Evolutionary conservation across 2,888 invertebrate genomes (phyloP).

Genomic region (Galeruca laticollis): DNA sequence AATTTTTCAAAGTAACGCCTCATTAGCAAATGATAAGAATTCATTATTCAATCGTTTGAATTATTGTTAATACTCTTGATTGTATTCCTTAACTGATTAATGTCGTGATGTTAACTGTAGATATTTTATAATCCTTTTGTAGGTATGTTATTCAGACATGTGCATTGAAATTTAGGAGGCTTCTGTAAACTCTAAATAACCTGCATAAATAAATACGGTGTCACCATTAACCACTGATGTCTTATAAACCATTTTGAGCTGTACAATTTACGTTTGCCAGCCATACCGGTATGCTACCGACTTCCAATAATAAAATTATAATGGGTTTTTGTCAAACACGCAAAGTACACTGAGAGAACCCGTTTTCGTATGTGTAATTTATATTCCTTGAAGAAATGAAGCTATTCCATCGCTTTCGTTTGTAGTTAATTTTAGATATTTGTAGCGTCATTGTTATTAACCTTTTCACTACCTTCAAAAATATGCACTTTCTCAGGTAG

Average conservation of each 20-base stretch:
- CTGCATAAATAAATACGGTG: background rate
- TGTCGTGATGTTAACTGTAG: background rate
- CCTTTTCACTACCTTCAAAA: too few species aligned
- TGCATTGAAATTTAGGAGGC: background rate
- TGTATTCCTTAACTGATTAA: too few species aligned
- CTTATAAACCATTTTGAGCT: constrained; percentile 10
- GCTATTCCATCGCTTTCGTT: too few species aligned
- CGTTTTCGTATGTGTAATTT: too few species aligned
- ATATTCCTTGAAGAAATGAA: too few species aligned
- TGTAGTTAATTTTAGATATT: too few species aligned
- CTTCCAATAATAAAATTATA: constrained; percentile 26
- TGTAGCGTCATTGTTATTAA: too few species aligned
- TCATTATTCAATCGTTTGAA: too few species aligned
- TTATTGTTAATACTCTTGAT: too few species aligned
- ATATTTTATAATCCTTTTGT: background rate
- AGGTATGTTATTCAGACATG: background rate
- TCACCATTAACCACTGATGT: background rate
- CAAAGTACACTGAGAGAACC: constrained; percentile 19
- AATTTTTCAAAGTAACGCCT: too few species aligned
- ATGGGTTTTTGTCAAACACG: constrained; percentile 29
- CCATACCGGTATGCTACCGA: background rate
- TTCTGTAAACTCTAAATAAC: constrained; percentile 6
- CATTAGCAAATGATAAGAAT: too few species aligned
- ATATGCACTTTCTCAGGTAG: too few species aligned
- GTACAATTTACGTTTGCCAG: background rate